These are phyloP conservation scores for Conopomorpha cramerella DNA, from an alignment of 1,140 invertebrate species.

Conservation along the genomic window DNA sequence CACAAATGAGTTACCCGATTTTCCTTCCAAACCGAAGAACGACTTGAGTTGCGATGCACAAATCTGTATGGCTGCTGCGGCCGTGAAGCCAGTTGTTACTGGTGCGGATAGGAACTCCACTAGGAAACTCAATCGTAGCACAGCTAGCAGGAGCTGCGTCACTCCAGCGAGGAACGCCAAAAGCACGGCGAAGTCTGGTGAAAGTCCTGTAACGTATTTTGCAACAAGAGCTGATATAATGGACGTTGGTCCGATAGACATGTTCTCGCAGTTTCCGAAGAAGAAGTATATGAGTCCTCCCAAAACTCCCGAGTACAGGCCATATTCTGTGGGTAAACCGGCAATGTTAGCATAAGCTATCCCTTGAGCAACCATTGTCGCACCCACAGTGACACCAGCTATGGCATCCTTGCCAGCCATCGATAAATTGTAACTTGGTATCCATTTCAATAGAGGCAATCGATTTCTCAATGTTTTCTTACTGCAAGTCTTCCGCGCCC, in stretches of 20 bases:
- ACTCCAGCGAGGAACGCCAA: constrained; percentile 76
- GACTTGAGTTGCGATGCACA: not conserved
- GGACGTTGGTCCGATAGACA: constrained; percentile 78
- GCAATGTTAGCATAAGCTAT: constrained; percentile 79
- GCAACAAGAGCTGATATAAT: constrained; percentile 74
- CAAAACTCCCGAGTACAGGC: constrained; percentile 81
- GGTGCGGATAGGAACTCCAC: constrained; percentile 84
- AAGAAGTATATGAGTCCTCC: constrained; percentile 80
- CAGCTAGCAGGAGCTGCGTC: constrained; percentile 70
- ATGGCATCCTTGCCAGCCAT: constrained; percentile 62
- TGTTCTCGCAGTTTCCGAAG: constrained; percentile 79
- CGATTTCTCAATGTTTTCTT: constrained; percentile 23
- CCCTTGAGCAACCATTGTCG: constrained; percentile 78
- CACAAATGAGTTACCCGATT: not conserved
- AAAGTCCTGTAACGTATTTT: constrained; percentile 60
- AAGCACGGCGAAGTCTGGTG: constrained; percentile 72
- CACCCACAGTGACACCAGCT: constrained; percentile 72
- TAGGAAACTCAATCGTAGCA: constrained; percentile 80
- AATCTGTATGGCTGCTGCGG: constrained; percentile 67
- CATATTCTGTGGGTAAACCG: constrained; percentile 65
- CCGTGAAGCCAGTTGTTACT: constrained; percentile 82
- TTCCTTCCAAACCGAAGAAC: not conserved
- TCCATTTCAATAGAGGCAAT: constrained; percentile 64
- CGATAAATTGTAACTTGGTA: constrained; percentile 11
- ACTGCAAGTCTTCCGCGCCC: constrained; percentile 9